Evolutionary conservation across 53 echinoderm and acorn worm genomes (phyloP).

Genomic region (Zoroaster sp.): DNA sequence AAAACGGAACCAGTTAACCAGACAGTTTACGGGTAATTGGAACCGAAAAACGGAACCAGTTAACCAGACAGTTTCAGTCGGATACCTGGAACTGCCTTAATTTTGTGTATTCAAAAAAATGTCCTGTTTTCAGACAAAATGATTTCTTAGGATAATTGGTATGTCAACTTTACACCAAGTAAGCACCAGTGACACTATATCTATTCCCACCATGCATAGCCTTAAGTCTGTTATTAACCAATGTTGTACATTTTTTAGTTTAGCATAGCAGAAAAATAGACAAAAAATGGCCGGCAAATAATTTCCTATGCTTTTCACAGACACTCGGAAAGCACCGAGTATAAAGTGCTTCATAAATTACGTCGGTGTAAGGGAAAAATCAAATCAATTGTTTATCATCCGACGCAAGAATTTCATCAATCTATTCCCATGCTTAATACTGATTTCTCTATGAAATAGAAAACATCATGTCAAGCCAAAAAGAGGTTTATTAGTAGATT

Average conservation of each 20-base stretch:
- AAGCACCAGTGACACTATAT: neutral
- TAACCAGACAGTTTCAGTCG: too few relatives aligned
- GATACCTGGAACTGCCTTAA: neutral
- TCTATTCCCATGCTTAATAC: too few relatives aligned
- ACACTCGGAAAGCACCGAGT: too few relatives aligned
- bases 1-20: too few relatives aligned
- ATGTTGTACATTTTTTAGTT: too few relatives aligned
- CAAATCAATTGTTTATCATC: neutral
- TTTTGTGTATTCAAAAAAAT: neutral
- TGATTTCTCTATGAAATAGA: too few relatives aligned
- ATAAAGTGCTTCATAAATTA: neutral
- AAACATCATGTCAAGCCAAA: too few relatives aligned
- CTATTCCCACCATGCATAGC: neutral
- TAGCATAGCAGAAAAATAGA: neutral
- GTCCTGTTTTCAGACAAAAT: neutral
- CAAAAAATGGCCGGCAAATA: neutral
- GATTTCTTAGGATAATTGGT: neutral
- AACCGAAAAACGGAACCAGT: too few relatives aligned
- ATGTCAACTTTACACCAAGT: neutral
- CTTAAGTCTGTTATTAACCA: too few relatives aligned
- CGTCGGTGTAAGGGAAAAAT: neutral
- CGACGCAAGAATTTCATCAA: too few relatives aligned
- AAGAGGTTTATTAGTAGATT: too few relatives aligned
- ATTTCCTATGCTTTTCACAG: neutral
- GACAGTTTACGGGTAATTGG: too few relatives aligned